Evolutionary conservation across 2,888 invertebrate species (phyloP), one percentile per base, ranked within the genome.

Genomic region (Nemurella pictetii): DNA sequence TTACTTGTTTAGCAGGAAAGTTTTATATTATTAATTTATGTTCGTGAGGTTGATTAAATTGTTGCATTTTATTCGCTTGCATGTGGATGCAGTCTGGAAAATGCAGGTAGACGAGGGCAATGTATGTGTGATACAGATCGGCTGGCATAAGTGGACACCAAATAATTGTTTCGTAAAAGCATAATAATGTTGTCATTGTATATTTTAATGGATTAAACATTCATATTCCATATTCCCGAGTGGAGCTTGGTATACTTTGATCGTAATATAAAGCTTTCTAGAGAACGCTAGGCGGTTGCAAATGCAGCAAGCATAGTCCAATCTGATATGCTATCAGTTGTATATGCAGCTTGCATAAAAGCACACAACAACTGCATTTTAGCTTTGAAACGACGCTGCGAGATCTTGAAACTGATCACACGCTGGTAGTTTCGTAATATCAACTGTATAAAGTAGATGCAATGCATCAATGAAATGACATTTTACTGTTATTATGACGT

Each of bases 161-260:
- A 55, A 55, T 55, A 55, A 55, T 78, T 29, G 27, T 78, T 78
- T 78, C 78, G 29, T 78, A 78, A 78, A 78, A 78, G 78, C 78
- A 78, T 78, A 78, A 78, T 78, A 78, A 78, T 78, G 78, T 78
- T 78, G 78, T 78, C 78, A 78, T 30, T 30, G 78, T 78, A 78
- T 78, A 30, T 78, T 75, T 75, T 75, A 75, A 75, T 75, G 75
- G 28, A 55, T 55, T 20, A 55, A 55, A 12, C 55, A 55, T 55
- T 55, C 20, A 55, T 55, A 7, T 15, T 12, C 20, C 55, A 55
- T 20, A 55, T 7, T 55, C 55, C 20, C 20, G 55, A 15, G 5
- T 1, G 9, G 55, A 2, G 12, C 55, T 20, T 12, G 20, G n/a
- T n/a, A n/a, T n/a, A n/a, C n/a, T n/a, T n/a, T n/a, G n/a, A n/a